Evolutionary conservation across 2,113 vertebrate species (phyloP).

Genomic region (Euleptes europaea): DNA sequence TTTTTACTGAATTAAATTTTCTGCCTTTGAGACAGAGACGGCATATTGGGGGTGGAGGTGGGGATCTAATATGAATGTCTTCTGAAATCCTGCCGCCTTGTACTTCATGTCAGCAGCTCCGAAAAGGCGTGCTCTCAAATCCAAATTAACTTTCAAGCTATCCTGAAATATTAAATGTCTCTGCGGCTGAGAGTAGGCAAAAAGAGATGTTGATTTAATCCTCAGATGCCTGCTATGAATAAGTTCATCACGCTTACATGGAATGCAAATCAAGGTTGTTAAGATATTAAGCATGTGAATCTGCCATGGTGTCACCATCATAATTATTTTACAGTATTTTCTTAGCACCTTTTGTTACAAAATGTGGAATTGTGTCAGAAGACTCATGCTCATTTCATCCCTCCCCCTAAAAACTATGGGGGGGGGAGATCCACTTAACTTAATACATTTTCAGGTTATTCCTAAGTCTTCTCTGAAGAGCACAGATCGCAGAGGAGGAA

Average conservation of each 20-base stretch:
- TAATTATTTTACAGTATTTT: neutral
- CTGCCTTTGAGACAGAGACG: neutral
- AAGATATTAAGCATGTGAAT: neutral
- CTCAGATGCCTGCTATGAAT: neutral
- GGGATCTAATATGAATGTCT: neutral
- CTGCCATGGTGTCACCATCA: neutral
- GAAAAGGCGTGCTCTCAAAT: constrained; percentile 2
- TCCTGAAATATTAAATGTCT: constrained; percentile 7
- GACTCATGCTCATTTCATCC: neutral
- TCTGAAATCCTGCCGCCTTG: neutral
- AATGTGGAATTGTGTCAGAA: neutral
- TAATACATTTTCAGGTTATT: neutral
- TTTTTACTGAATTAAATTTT: constrained; percentile 7
- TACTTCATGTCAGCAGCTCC: neutral
- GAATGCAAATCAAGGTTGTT: neutral
- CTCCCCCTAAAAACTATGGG: neutral
- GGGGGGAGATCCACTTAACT: neutral
- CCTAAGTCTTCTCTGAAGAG: neutral
- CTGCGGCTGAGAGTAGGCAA: neutral
- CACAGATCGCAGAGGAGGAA: neutral
- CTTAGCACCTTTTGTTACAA: neutral
- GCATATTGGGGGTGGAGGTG: neutral
- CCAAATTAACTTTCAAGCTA: constrained; percentile 9
- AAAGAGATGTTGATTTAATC: neutral
- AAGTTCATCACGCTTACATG: neutral